Evolutionary conservation across 92 coral and sea anemone genomes (phyloP), one percentile per base, ranked within the genome.

Genomic region (Chrysogorgia sp.): DNA sequence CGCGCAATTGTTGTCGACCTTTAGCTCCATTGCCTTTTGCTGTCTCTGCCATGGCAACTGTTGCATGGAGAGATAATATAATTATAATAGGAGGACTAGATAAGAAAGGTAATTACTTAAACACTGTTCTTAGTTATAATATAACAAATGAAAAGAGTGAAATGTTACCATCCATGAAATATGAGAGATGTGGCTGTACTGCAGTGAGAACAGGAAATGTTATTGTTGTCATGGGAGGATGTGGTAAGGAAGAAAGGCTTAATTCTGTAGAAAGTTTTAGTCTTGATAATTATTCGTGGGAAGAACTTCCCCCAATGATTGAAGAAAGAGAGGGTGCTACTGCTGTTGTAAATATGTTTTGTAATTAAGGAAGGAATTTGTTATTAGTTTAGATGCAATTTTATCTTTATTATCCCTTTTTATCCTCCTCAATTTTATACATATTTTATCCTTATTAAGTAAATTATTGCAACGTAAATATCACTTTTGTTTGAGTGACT

Each of bases 141-240:
- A 93, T 91, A n/a, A 82, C 74, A 10, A 82, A 85, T 62, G 96
- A 92, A 33, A 87, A 91, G 72, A 88, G 96, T 96, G 34, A 74
- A 10, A 67, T 37, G 35, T 69, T 91, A 7, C 88, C 96, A 2
- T 82, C 88, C 1, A 93, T 93, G 97, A 86, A 86, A 53, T 74
- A 87, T 47, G 85, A 80, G 69, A 92, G 97, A 1, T 84, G 88
- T 37, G 97, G 96, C 22, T 93, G 97, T 60, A 75, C 90, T 0
- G 96, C 93, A 2, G 88, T 86, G 26, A 69, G 71, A 10, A 65
- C 86, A 76, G 76, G 82, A 59, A 85, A 83, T 0, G 75, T 64
- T 30, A 75, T 94, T 60, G 67, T 86, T 26, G 96, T 94, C 29
- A 86, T 92, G 19, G 98, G 98, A 12, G 98, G 98, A 0, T 83